phyloP scores from a whole-genome alignment of 2,888 invertebrate genomes.

The Nephrocerus scutellatus region DNA sequence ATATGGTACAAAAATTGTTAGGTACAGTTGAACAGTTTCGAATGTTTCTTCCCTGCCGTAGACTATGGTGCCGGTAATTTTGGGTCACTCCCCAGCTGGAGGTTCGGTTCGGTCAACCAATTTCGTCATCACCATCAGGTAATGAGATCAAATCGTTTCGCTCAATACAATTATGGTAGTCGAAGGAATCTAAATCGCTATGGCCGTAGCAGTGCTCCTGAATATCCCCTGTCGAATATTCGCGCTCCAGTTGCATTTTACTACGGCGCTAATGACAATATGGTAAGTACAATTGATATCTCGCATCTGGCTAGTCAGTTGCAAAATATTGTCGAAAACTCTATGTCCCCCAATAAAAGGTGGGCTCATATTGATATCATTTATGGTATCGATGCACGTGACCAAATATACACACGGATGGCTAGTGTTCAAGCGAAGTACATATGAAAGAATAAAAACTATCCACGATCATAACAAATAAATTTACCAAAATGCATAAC shows the following conservation, averaged over 20 bases:
- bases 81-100: slow-evolving; percentile 57
- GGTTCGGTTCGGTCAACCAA: slow-evolving; percentile 49
- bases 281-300: slow-evolving; percentile 48
- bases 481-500: too few relatives aligned
- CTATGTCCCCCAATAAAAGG: too few relatives aligned
- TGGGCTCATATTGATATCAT: too few relatives aligned
- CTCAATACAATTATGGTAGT: slow-evolving; percentile 51
- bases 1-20: too few relatives aligned
- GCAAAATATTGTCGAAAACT: slow-evolving; percentile 30
- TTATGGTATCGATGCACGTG: too few relatives aligned
- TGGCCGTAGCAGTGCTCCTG: slow-evolving; percentile 44
- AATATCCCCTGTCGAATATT: slow-evolving; percentile 46
- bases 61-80: slow-evolving; percentile 54
- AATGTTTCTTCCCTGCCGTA: too few relatives aligned
- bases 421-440: too few relatives aligned
- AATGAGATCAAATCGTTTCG: slow-evolving; percentile 34
- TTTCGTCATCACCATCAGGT: slow-evolving; percentile 52
- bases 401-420: too few relatives aligned
- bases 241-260: slow-evolving; percentile 49
- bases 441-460: too few relatives aligned
- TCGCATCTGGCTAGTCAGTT: slow-evolving; percentile 25
- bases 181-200: slow-evolving; percentile 49
- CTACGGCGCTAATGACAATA: slow-evolving; percentile 51
- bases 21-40: too few relatives aligned
- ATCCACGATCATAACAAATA: too few relatives aligned